A percentile compares a stretch with the other conserved stretches of the same genome.
phyloP scores from a whole-genome alignment of 2,888 invertebrate species.

The Rhaphigaster nebulosa region DNA sequence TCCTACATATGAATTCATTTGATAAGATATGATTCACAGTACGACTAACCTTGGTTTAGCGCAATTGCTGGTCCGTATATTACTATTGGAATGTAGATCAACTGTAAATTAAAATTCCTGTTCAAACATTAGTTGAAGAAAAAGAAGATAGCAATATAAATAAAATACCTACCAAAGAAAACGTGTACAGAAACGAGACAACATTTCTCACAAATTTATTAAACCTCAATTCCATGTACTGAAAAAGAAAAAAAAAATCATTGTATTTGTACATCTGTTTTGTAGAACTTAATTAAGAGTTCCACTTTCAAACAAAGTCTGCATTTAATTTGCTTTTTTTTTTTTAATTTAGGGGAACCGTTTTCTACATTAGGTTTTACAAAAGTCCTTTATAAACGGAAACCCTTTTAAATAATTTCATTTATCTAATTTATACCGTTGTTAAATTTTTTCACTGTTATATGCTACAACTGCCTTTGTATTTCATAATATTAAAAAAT shows the following conservation, averaged over 20 bases:
- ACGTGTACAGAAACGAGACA: constrained; percentile 64
- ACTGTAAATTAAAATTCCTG: not conserved
- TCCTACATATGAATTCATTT: too few relatives aligned
- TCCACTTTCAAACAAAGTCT: not conserved
- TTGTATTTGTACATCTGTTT: not conserved
- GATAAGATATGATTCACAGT: not conserved
- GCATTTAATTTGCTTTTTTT: not conserved
- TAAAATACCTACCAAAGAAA: constrained; percentile 61
- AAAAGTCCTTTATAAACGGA: not conserved
- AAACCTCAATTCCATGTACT: constrained; percentile 67
- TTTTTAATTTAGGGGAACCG: not conserved
- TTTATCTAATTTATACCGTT: too few relatives aligned
- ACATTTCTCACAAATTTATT: constrained; percentile 64
- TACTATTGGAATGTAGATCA: constrained; percentile 84
- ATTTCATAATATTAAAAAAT: too few relatives aligned
- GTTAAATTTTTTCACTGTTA: too few relatives aligned
- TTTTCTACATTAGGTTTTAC: not conserved
- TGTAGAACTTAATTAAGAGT: not conserved
- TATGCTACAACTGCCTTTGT: too few relatives aligned
- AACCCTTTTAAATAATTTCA: not conserved
- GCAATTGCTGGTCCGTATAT: constrained; percentile 90
- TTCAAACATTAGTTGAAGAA: not conserved
- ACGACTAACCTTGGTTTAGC: constrained; percentile 79
- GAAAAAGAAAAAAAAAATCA: constrained; percentile 56
- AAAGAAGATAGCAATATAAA: constrained; percentile 65